Conservation (phyloP, 2,888 invertebrate genomes). For the Silvanus unidentatus region DNA sequence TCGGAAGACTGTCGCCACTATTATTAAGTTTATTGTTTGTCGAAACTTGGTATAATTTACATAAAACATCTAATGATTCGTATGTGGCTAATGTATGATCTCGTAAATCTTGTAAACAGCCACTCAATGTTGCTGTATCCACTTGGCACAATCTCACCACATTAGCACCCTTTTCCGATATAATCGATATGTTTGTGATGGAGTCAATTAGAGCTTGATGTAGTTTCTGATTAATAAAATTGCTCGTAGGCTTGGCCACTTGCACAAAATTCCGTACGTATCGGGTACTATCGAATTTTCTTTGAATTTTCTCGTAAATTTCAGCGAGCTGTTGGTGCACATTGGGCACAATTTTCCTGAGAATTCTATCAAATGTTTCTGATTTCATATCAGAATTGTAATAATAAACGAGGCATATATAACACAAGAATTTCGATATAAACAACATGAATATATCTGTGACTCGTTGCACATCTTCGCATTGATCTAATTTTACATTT, state of each 20-base stretch:
- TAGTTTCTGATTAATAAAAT: conserved; percentile 15
- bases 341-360: conserved; percentile 15
- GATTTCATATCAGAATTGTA: conserved; percentile 6
- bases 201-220: conserved; percentile 22
- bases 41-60: conserved; percentile 26
- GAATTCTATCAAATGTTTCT: conserved; percentile 2
- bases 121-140: conserved; percentile 10
- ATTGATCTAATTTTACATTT: conserved; percentile 9
- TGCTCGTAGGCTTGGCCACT: too few species aligned
- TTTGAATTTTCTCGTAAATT: conserved; percentile 13
- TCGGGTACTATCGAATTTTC: conserved; percentile 21
- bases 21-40: conserved; percentile 13
- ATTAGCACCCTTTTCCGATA: conserved; percentile 25
- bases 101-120: conserved; percentile 22
- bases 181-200: conserved; percentile 25
- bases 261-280: too few species aligned
- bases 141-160: conserved; percentile 17
- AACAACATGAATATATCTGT: conserved; percentile 23
- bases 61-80: conserved; percentile 31
- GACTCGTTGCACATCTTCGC: conserved; percentile 9
- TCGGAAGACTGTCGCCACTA: background rate
- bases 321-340: conserved; percentile 11
- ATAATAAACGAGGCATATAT: conserved; percentile 6
- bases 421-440: conserved; percentile 26
- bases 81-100: conserved; percentile 27